Percentiles rank a stretch among this genome's conserved stretches.
These are phyloP conservation scores for Masticophis lateralis DNA, from an alignment of 2,797 vertebrate species.

Conservation along the genomic window DNA sequence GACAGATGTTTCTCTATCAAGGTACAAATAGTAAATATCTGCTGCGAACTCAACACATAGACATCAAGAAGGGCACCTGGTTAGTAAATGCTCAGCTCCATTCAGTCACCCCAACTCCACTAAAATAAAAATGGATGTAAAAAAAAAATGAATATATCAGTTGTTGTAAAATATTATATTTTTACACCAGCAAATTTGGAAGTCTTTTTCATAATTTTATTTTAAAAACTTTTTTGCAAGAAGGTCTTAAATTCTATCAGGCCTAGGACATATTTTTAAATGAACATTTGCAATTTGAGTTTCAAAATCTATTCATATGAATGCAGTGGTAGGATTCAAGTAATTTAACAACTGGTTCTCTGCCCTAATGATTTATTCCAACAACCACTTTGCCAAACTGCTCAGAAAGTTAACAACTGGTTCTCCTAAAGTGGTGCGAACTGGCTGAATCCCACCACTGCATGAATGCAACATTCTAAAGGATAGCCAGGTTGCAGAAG, in stretches of 20 bases:
- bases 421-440: no score
- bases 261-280: background rate
- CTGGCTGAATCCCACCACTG: no score
- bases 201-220: background rate
- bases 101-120: background rate
- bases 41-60: background rate
- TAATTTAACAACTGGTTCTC: no score
- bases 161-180: background rate
- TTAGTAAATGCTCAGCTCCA: background rate
- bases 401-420: no score
- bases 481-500: background rate
- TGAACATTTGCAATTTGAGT: background rate
- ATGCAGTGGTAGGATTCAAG: no score
- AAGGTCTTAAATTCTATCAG: background rate
- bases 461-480: background rate
- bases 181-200: background rate
- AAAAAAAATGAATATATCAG: background rate
- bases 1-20: background rate
- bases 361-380: no score
- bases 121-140: background rate
- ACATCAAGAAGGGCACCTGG: background rate
- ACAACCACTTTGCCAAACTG: no score
- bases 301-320: background rate
- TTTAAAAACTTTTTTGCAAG: background rate
- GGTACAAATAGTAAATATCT: background rate